A percentile compares a stretch with the other conserved stretches of the same genome.
These are phyloP conservation scores for Emmelina monodactyla DNA, from an alignment of 2,888 invertebrate genomes.

Conservation along the genomic window DNA sequence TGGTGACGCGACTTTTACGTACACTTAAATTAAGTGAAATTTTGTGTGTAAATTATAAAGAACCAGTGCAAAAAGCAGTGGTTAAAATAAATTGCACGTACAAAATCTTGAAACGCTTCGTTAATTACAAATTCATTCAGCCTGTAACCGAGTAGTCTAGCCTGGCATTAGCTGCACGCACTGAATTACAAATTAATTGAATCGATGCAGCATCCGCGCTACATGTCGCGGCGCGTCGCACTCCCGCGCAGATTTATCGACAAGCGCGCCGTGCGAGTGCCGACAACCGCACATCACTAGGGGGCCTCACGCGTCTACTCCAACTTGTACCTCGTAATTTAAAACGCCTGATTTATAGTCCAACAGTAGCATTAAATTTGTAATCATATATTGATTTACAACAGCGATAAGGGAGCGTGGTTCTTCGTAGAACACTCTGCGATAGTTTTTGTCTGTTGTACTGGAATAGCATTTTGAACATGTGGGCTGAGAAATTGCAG, in stretches of 20 bases:
- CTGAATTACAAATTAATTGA: neutral
- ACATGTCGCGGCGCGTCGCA: conserved; percentile 18
- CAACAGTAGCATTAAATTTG: conserved; percentile 67
- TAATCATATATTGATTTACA: conserved; percentile 67
- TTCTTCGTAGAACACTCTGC: conserved; percentile 55
- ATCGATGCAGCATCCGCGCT: conserved; percentile 3
- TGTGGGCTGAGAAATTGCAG: conserved; percentile 21
- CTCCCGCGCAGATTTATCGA: conserved; percentile 37
- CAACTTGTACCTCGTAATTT: conserved; percentile 61
- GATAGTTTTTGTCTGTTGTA: conserved; percentile 16
- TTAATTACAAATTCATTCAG: too few relatives aligned
- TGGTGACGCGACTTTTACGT: too few relatives aligned
- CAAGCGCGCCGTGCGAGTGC: conserved; percentile 53
- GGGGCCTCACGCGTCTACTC: conserved; percentile 60
- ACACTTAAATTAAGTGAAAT: too few relatives aligned
- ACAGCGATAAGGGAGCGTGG: conserved; percentile 53
- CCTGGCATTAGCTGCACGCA: too few relatives aligned
- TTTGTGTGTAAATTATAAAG: too few relatives aligned
- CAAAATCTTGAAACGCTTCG: too few relatives aligned
- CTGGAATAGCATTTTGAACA: conserved; percentile 41
- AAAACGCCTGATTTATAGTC: conserved; percentile 62
- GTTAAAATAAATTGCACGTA: too few relatives aligned
- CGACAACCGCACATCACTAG: conserved; percentile 61
- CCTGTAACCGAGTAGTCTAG: too few relatives aligned
- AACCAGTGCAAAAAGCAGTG: too few relatives aligned